These are phyloP conservation scores for Poeciliopsis presidionis DNA, from an alignment of 2,797 vertebrate species.

Conservation along the genomic window DNA sequence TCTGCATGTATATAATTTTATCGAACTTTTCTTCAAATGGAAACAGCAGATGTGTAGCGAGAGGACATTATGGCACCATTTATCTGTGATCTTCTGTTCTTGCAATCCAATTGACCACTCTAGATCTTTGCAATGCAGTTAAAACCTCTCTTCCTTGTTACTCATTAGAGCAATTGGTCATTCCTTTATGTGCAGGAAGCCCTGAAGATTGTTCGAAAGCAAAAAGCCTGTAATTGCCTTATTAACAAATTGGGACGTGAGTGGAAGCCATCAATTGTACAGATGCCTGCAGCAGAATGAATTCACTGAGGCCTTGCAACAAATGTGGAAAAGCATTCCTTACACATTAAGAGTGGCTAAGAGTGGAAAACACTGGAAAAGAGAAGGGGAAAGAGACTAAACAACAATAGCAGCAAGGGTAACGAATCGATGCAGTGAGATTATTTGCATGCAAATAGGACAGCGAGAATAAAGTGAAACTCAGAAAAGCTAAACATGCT, in stretches of 20 bases:
- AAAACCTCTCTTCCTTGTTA: slow-evolving; percentile 39
- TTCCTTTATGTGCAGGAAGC: slow-evolving; percentile 51
- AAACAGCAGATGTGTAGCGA: slow-evolving; percentile 32
- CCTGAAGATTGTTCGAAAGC: slow-evolving; percentile 48
- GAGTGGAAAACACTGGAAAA: slow-evolving; percentile 7
- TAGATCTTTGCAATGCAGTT: slow-evolving; percentile 43
- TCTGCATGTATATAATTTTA: slow-evolving; percentile 30
- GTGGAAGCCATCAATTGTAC: slow-evolving; percentile 39
- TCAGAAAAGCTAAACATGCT: background rate
- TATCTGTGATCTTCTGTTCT: slow-evolving; percentile 33
- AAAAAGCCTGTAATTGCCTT: slow-evolving; percentile 62
- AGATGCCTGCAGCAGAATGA: slow-evolving; percentile 44
- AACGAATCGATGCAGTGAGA: slow-evolving; percentile 25
- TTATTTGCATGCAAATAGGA: slow-evolving; percentile 3
- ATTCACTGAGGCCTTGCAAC: slow-evolving; percentile 32
- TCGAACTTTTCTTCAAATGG: slow-evolving; percentile 37
- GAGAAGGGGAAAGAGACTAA: background rate
- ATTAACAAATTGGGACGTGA: slow-evolving; percentile 58
- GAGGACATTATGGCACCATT: slow-evolving; percentile 6
- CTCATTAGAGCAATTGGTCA: slow-evolving; percentile 38
- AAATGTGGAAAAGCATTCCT: slow-evolving; percentile 27
- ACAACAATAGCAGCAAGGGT: slow-evolving; percentile 13
- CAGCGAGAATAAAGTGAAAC: background rate
- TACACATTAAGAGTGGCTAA: slow-evolving; percentile 28
- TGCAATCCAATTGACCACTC: slow-evolving; percentile 23